Percentiles rank a stretch among this genome's conserved stretches.
phyloP scores from a whole-genome alignment of 2,888 invertebrate species.

The Dendrolimus houi region DNA sequence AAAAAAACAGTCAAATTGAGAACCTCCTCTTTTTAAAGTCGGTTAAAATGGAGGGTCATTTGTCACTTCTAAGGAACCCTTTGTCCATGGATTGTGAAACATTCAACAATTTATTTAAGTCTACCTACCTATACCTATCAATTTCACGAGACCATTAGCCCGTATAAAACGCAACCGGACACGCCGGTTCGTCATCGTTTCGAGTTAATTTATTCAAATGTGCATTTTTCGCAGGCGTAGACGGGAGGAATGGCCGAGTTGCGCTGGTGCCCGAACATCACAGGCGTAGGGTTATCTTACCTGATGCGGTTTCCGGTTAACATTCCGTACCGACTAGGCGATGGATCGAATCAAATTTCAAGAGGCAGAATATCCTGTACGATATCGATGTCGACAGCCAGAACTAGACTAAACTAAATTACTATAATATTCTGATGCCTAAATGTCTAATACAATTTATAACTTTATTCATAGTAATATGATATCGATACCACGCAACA shows the following conservation, averaged over 20 bases:
- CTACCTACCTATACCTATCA: constrained; percentile 1
- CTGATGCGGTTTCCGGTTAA: constrained; percentile 61
- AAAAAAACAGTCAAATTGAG: too few species aligned
- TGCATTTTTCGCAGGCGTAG: constrained; percentile 35
- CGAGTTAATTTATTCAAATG: constrained; percentile 44
- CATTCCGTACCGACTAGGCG: constrained; percentile 34
- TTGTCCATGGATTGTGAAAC: too few species aligned
- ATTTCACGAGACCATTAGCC: constrained; percentile 31
- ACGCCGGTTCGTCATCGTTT: constrained; percentile 35
- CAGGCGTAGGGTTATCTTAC: constrained; percentile 39
- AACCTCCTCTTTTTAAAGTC: too few species aligned
- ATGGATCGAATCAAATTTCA: constrained; percentile 14
- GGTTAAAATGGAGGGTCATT: too few species aligned
- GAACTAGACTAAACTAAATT: too few species aligned
- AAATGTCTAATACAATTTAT: too few species aligned
- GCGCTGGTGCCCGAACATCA: constrained; percentile 18
- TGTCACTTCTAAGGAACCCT: too few species aligned
- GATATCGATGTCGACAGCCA: too few species aligned
- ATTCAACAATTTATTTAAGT: too few species aligned
- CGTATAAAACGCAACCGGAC: constrained; percentile 37
- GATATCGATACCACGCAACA: too few species aligned
- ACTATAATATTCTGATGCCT: too few species aligned
- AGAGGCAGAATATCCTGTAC: not conserved
- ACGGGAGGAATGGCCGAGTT: constrained; percentile 19
- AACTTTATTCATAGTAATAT: too few species aligned